Base-by-base conservation (phyloP, 2,888 invertebrate species). In the Taenaris catops region DNA sequence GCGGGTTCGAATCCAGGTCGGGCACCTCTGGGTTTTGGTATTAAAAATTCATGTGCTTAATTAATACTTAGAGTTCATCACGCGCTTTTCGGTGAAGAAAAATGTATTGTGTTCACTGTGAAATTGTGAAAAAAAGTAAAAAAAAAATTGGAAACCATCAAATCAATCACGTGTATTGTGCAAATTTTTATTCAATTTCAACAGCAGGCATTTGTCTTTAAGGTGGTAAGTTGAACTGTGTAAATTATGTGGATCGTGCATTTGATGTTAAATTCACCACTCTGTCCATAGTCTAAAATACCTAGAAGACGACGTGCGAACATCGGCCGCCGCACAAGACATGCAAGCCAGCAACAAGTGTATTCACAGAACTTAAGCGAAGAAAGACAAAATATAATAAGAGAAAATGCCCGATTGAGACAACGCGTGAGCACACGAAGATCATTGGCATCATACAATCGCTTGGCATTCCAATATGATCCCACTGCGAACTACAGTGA, bases 301-400 rank as follows among this genome's bases (percentile, higher is more conserved):
- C 48, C 46, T 44, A 52, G 48, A 52, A 46, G 47, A 49, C 52
- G 50, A 48, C 49, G 52, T 48, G 44, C 48, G 44, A 49, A 47
- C 47, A 50, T 51, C 48, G 49, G 49, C 49, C 50, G 48, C 48
- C 53, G 41, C 42, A 49, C 46, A 50, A 50, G 50, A 50, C 50
- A 50, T 48, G 44, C 44, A 48, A 48, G 41, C 34, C 40, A 44
- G 48, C 44, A 47, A 44, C 44, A 47, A 46, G 38, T 42, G 35
- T 49, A 47, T 48, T 46, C 44, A 50, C 38, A 41, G 45, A 46
- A 48, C 39, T 45, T 42, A 45, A 40, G 41, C 45, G 33, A 39
- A 39, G 26, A 40, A 35, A 40, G 35, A 35, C 40, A 35, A 39
- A 26, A 28, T 27, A 27, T 27, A 19, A 19, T 17, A 26, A 31